A percentile compares a stretch with the other conserved stretches of the same genome.
These are phyloP conservation scores for Drosophila yooni DNA, from an alignment of 2,888 invertebrate species.

Conservation along the genomic window DNA sequence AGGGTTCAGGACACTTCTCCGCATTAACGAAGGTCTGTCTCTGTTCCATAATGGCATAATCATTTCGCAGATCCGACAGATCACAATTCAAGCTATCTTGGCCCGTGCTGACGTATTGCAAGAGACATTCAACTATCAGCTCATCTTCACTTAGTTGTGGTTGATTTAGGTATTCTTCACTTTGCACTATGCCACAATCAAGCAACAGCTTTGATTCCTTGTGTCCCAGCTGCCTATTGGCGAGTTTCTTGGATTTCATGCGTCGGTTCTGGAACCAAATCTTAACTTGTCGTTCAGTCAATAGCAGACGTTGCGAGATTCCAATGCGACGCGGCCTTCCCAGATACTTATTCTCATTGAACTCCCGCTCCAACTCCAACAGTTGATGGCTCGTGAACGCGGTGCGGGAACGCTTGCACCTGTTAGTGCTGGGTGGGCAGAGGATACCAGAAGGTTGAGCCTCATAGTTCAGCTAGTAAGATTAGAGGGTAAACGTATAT, in stretches of 20 bases:
- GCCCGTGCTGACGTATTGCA: constrained; percentile 49
- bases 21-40: not conserved
- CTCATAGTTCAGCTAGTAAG: constrained; percentile 2
- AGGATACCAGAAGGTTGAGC: not conserved
- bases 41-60: constrained; percentile 1
- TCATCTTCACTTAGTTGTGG: constrained; percentile 51
- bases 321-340: constrained; percentile 96
- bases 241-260: constrained; percentile 89
- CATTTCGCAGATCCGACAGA: not conserved
- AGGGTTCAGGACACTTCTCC: not conserved
- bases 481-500: not conserved
- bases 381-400: constrained; percentile 98
- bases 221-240: constrained; percentile 24
- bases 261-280: constrained; percentile 94
- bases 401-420: constrained; percentile 92
- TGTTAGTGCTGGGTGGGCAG: constrained; percentile 18
- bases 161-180: not conserved
- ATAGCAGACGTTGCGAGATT: constrained; percentile 95
- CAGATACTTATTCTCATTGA: constrained; percentile 96
- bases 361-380: constrained; percentile 97
- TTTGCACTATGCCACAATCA: not conserved
- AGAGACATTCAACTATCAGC: constrained; percentile 65
- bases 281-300: constrained; percentile 94
- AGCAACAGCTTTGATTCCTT: not conserved
- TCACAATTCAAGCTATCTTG: not conserved